Base-by-base conservation (phyloP, 1,140 invertebrate genomes). In the Vanessa tameamea region DNA sequence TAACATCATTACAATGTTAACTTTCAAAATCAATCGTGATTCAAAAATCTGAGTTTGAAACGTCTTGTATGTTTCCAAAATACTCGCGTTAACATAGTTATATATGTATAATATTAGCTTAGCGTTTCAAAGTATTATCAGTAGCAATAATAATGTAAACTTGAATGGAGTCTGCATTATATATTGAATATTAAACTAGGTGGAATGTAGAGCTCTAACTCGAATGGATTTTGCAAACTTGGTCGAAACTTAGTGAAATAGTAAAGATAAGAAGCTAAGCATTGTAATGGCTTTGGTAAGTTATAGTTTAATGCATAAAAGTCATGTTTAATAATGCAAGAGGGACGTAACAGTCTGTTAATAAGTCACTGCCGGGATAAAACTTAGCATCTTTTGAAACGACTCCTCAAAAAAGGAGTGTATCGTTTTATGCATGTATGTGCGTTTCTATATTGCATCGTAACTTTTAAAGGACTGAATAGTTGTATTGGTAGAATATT, bases 101-200 rank as follows among this genome's bases (percentile, higher is more conserved):
- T 31, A 31, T 31, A 31, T 31, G 26, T 31, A 31, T 31, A 31
- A 65, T 65, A 66, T 47, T n/a, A 20, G 37, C 9, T 66, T 50
- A 47, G 20, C 37, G 9, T 43, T 31, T 43, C 48, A 66, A 66
- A 9, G 26, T 47, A 72, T 66, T 72, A 43, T 55, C 37, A 57
- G 53, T 53, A 20, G 50, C 12, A 57, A 57, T 57, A 65, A 16
- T 65, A 55, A 43, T 66, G 23, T 72, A 72, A 37, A 72, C 43
- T 57, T 47, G 53, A 73, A 73, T 67, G 37, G 64, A 23, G 55
- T 47, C 51, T 67, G 71, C 71, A 73, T 73, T 73, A 67, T 67
- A 73, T 47, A 73, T 73, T 73, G 71, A 73, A 73, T 73, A 66
- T 67, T 67, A 73, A 73, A 73, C 71, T 73, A 61, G 61, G 71